Evolutionary conservation across 2,888 invertebrate species (phyloP), one percentile per base, ranked within the genome.

Genomic region (Agrochola litura): DNA sequence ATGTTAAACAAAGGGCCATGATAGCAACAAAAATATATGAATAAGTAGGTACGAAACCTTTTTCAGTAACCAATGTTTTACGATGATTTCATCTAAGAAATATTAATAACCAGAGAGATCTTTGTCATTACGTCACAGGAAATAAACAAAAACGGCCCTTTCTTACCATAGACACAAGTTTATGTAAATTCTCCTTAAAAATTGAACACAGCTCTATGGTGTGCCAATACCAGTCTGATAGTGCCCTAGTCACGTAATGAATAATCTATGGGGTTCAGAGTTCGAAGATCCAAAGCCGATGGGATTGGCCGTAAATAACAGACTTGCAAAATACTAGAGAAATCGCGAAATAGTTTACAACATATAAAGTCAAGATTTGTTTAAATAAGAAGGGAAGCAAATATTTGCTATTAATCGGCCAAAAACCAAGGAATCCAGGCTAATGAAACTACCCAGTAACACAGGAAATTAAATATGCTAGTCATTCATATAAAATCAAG

Each of bases 221-320:
- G 25, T 61, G 56, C 61, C 66, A 71, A 77, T 83, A 76, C 10
- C 14, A 52, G 22, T 60, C 56, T n/a, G 58, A 72, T 73, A 75
- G 43, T 65, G 69, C 69, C 63, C 69, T 22, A 81, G 84, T 86
- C 84, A 86, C 77, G 86, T 73, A 60, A 22, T 54, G 66, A 73
- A 86, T 88, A 86, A 88, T 86, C 77, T 88, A 81, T 79, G 30
- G 68, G 71, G 84, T 79, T 88, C 86, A 86, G n/a, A 86, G 86
- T 79, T 88, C 86, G 77, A 64, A 70, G 83, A 71, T 83, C 49
- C 63, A 54, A 73, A 69, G 69, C 46, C 61, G 56, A 69, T 79
- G 14, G 56, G 25, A 71, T 85, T 41, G 52, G 25, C 22, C 25
- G n/a, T 75, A 83, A 78, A 74, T 73, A 70, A 66, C 41, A n/a